A percentile compares a stretch with the other conserved stretches of the same genome.
Conservation (phyloP, 1,140 invertebrate species). For the Colletes latitarsis region DNA sequence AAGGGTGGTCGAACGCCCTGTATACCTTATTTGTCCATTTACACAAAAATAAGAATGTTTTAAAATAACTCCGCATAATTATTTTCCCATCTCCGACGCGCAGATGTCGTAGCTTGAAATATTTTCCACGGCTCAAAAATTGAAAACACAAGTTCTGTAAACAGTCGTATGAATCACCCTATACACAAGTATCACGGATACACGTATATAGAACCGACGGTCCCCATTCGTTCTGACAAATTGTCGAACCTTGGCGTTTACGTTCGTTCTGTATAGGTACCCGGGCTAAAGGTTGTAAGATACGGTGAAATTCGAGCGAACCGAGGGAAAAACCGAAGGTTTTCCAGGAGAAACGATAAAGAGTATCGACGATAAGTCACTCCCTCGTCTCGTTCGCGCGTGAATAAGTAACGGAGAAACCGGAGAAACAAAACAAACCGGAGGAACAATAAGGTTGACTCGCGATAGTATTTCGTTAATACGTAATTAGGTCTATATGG, state of each 20-base stretch:
- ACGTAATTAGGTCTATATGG: too few relatives aligned
- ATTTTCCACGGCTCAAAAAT: not conserved
- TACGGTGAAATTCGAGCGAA: conserved; percentile 54
- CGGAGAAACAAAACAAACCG: too few relatives aligned
- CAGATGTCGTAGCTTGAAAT: not conserved
- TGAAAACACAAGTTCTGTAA: not conserved
- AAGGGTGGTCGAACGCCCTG: too few relatives aligned
- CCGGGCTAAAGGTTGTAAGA: conserved; percentile 58
- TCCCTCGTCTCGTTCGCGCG: not conserved
- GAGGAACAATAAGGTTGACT: too few relatives aligned
- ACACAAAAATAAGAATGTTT: too few relatives aligned
- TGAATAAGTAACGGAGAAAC: not conserved
- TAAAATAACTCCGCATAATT: not conserved
- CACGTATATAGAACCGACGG: not conserved
- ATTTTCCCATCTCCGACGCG: not conserved
- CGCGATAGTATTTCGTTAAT: not conserved
- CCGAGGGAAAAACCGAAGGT: conserved; percentile 23
- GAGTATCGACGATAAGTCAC: conserved; percentile 21
- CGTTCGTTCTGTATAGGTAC: conserved; percentile 45
- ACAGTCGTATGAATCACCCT: conserved; percentile 23
- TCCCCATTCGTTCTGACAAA: conserved; percentile 54
- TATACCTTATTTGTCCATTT: too few relatives aligned
- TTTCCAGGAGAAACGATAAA: conserved; percentile 49
- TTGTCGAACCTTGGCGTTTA: conserved; percentile 59
- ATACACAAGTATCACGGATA: not conserved